Evolutionary conservation across 2,797 vertebrate species (phyloP).

Genomic region (Cuniculus paca): DNA sequence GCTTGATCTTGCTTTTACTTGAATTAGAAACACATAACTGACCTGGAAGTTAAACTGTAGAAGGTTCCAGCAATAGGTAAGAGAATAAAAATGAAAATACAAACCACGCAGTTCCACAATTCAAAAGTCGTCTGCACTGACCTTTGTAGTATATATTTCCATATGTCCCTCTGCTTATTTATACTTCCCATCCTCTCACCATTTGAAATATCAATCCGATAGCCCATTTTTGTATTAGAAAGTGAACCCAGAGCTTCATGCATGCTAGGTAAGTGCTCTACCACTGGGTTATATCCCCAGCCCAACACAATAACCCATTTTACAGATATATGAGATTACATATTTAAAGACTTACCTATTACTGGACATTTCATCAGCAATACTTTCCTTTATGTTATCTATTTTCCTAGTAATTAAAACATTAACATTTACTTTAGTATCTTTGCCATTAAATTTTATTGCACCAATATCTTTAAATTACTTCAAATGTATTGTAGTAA

Average conservation of each 20-base stretch:
- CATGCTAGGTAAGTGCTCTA: background rate
- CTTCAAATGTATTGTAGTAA: background rate
- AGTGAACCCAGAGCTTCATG: background rate
- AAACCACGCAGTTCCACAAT: background rate
- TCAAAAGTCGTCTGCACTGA: background rate
- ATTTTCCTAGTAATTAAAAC: background rate
- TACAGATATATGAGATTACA: background rate
- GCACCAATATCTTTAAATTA: background rate
- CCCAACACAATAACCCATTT: background rate
- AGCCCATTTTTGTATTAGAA: background rate
- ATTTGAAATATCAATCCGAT: background rate
- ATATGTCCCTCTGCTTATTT: background rate
- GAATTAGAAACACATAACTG: background rate
- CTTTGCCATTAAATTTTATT: background rate
- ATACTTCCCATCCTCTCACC: rapidly evolving
- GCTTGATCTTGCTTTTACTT: background rate
- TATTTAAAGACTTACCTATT: background rate
- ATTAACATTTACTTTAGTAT: background rate
- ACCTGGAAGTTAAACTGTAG: background rate
- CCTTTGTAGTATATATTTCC: background rate
- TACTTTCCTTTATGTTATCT: background rate
- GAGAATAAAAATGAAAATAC: constrained; percentile 10
- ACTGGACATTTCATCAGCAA: background rate
- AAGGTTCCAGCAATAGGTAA: background rate
- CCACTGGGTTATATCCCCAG: background rate